phyloP scores from a whole-genome alignment of 2,888 invertebrate species.

The Agrochola litura region DNA sequence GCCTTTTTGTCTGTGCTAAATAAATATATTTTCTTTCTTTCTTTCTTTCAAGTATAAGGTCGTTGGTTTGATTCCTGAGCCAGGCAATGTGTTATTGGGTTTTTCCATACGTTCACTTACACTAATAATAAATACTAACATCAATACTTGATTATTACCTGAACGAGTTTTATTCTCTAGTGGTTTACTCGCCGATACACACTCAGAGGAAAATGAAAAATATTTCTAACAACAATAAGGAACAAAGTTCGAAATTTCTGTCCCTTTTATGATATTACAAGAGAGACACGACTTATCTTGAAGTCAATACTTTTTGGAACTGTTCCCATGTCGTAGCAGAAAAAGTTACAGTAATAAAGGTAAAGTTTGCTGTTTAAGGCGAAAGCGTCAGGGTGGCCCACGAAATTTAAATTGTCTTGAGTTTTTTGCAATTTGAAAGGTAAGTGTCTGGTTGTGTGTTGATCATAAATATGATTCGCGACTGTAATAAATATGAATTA shows the following conservation, averaged over 20 bases:
- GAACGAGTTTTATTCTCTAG: slow-evolving; percentile 20
- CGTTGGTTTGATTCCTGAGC: neutral
- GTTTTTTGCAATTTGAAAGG: no score
- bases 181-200: slow-evolving; percentile 26
- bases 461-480: no score
- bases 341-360: slow-evolving; percentile 2
- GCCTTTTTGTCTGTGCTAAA: no score
- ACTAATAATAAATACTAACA: slow-evolving; percentile 30
- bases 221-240: slow-evolving; percentile 39
- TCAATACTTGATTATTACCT: slow-evolving; percentile 23
- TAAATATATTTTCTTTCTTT: no score
- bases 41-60: no score
- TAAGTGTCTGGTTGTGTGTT: no score
- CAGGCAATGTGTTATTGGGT: neutral
- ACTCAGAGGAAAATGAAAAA: slow-evolving; percentile 46
- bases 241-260: slow-evolving; percentile 50
- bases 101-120: neutral
- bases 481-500: no score
- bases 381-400: no score
- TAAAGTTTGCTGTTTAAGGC: neutral
- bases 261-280: slow-evolving; percentile 62
- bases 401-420: no score
- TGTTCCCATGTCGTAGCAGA: slow-evolving; percentile 50
- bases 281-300: slow-evolving; percentile 60
- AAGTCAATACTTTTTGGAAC: slow-evolving; percentile 62